phyloP scores from a whole-genome alignment of 2,113 vertebrate genomes.

The Pteruthius melanotis region DNA sequence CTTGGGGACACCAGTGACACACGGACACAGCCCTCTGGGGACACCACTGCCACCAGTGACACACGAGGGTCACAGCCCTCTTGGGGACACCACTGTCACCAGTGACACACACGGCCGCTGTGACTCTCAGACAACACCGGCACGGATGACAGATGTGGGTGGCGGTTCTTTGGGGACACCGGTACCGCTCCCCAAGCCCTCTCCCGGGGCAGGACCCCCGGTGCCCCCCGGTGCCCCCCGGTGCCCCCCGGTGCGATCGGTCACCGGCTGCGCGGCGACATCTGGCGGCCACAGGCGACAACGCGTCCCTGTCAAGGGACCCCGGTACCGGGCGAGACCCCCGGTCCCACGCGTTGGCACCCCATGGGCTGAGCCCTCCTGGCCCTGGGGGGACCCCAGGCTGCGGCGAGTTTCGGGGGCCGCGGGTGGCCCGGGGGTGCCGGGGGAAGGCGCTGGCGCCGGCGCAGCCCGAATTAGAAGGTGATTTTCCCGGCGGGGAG shows the following conservation, averaged over 20 bases:
- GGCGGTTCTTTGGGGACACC: not conserved
- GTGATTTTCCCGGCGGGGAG: constrained; percentile 70
- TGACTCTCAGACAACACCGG: no score
- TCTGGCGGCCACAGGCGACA: not conserved
- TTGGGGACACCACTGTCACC: no score
- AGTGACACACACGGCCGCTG: no score
- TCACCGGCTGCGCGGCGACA: not conserved
- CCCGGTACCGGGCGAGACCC: not conserved
- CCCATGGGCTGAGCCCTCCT: not conserved
- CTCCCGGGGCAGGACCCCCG: not conserved
- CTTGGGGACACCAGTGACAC: not conserved
- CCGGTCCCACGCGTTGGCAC: not conserved
- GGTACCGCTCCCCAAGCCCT: no score
- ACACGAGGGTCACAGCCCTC: no score
- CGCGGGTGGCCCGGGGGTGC: not conserved
- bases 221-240: not conserved
- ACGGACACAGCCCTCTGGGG: no score
- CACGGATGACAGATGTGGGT: not conserved
- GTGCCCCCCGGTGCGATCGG: not conserved
- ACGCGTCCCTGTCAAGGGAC: not conserved
- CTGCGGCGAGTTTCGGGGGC: not conserved
- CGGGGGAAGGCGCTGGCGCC: not conserved
- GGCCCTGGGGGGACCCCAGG: not conserved
- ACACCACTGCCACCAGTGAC: not conserved
- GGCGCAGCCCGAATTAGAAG: constrained; percentile 60